phyloP scores from a whole-genome alignment of 1,140 invertebrate species.

The Phocides pigmalion region DNA sequence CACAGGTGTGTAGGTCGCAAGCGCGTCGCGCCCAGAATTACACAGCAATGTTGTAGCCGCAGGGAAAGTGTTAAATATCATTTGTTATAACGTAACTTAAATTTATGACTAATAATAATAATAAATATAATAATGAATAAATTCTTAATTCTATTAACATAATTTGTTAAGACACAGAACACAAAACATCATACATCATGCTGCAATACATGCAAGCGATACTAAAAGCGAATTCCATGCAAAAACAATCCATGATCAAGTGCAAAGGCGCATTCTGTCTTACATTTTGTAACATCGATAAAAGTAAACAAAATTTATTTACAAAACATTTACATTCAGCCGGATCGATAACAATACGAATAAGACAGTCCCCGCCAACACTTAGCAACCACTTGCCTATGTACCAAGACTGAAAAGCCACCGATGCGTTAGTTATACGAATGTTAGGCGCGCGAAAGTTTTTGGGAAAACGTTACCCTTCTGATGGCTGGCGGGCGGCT shows the following conservation, averaged over 20 bases:
- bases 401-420: conserved; percentile 65
- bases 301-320: conserved; percentile 37
- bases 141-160: conserved; percentile 4
- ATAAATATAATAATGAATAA: neutral
- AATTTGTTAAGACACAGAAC: conserved; percentile 5
- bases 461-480: conserved; percentile 75
- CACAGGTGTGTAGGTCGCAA: too few relatives aligned
- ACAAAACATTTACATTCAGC: conserved; percentile 44
- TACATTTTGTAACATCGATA: conserved; percentile 40
- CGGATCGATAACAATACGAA: conserved; percentile 22
- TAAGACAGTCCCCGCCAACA: conserved; percentile 57
- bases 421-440: conserved; percentile 63
- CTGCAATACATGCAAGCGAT: conserved; percentile 11
- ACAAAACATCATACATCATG: conserved; percentile 16
- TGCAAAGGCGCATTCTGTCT: conserved; percentile 55
- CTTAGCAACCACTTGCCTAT: conserved; percentile 59
- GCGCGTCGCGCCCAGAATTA: too few relatives aligned
- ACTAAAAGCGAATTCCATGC: conserved; percentile 21
- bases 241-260: conserved; percentile 33
- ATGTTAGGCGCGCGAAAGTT: conserved; percentile 56
- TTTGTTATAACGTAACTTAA: too few relatives aligned
- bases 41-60: too few relatives aligned
- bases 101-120: too few relatives aligned
- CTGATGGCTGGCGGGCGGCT: conserved; percentile 74
- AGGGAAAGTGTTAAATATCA: too few relatives aligned